Evolutionary conservation across 2,888 invertebrate species (phyloP).

Genomic region (Ligdia adustata): DNA sequence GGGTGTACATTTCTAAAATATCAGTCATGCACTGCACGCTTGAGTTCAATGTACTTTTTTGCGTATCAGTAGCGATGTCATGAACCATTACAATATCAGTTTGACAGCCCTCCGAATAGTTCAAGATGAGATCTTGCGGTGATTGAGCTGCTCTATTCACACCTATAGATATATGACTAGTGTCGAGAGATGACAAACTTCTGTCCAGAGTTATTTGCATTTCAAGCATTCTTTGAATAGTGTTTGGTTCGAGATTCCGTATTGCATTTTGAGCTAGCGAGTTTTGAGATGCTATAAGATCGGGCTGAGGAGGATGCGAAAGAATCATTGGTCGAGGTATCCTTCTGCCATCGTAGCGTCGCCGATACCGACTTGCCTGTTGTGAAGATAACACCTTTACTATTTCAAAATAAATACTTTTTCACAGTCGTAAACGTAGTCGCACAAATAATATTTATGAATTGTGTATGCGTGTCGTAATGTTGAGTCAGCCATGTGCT

Average conservation of each 20-base stretch:
- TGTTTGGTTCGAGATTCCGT: conserved; percentile 57
- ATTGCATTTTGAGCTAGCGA: conserved; percentile 44
- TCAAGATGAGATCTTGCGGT: conserved; percentile 63
- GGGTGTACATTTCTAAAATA: conserved; percentile 66
- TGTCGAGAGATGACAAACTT: conserved; percentile 65
- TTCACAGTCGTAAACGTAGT: conserved; percentile 31
- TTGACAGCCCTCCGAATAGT: conserved; percentile 72
- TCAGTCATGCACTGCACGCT: conserved; percentile 63
- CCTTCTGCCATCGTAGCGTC: conserved; percentile 69
- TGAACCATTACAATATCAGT: conserved; percentile 68
- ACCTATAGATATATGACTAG: conserved; percentile 64
- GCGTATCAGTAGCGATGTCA: conserved; percentile 69
- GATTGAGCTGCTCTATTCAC: conserved; percentile 67
- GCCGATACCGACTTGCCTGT: conserved; percentile 80
- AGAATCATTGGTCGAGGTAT: conserved; percentile 52
- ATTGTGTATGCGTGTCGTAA: conserved; percentile 52
- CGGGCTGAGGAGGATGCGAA: conserved; percentile 58
- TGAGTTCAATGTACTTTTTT: conserved; percentile 68
- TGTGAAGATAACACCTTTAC: conserved; percentile 61
- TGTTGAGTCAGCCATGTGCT: conserved; percentile 56
- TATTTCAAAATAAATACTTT: conserved; percentile 19
- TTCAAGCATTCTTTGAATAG: conserved; percentile 67
- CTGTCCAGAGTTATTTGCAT: conserved; percentile 75
- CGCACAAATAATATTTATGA: conserved; percentile 32
- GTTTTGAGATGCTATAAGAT: conserved; percentile 53